Evolutionary conservation across 2,113 vertebrate species (phyloP), one percentile per base, ranked within the genome.

Genomic region (Maccullochella peelii): DNA sequence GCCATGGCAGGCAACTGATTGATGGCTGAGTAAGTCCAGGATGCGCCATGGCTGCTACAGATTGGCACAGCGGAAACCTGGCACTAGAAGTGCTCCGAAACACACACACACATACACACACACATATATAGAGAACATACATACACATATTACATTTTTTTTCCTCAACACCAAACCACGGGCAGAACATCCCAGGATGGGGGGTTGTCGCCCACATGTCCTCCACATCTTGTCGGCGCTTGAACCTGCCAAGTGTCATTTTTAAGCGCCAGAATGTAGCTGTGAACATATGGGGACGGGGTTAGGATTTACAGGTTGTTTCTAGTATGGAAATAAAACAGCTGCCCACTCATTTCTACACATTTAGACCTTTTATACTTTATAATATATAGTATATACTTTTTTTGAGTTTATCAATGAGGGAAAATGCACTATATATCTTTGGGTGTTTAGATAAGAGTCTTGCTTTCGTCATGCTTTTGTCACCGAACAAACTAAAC

Each of bases 11-110:
- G 80, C 27, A 38, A 83, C 83, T 94, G 93, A 94, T 92, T 90
- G 92, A 94, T 93, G 88, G 89, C 83, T 74, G 87, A 84, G 90
- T 83, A 79, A 70, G 84, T 89, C 85, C 90, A 83, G 83, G 90
- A 88, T 89, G 86, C 91, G 89, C 89, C 79, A 42, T 79, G 86
- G 93, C 79, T 78, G 89, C 80, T 89, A 93, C 91, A 94, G 91
- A 93, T 93, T 92, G 91, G 87, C 90, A 85, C 92, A 89, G 90
- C 44, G 40, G 90, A 89, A 91, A 89, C 72, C 89, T 93, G 92
- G 93, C 92, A 84, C 21, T 27, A 16, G 27, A 73, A 84, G 36
- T 38, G 27, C 71, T 74, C 38, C 0, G 12, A 70, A 72, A 82
- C 70, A 80, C 47, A 79, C 30, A 76, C 47, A 57, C 69, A 42